Evolutionary conservation across 1,140 invertebrate genomes (phyloP), one percentile per base, ranked within the genome.

Genomic region (Belonocnema kinseyi): DNA sequence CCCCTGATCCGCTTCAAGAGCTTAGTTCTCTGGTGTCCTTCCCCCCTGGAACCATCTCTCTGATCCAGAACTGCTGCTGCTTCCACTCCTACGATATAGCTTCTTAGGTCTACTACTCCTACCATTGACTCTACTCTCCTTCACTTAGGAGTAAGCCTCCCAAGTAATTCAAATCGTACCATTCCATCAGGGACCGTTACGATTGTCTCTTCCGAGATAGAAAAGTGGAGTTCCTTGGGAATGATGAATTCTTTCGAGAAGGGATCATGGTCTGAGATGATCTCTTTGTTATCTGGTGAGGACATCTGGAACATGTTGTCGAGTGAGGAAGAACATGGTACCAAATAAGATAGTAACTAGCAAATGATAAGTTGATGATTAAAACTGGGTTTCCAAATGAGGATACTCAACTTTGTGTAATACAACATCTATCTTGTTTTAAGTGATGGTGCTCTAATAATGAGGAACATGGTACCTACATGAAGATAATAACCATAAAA

Each of bases 41-140:
- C 71, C 53, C 51, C 51, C 33, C 74, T 26, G 52, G 46, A 50
- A 17, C 16, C 61, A 51, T n/a, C 52, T 61, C 52, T 14, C 51
- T 33, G 73, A 40, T 46, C 14, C 61, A 46, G 21, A 46, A 33
- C 58, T 50, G 56, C 74, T 75, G 50, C 50, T 11, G 50, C 73
- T 74, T 77, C 58, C 61, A 66, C 61, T 66, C 61, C 61, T 66
- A 56, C 52, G 52, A 53, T 1, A 58, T 13, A 74, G 17, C 61
- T 26, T 61, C 17, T 40, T 77, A 54, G 33, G 40, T 11, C 7
- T 11, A 46, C 71, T 33, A 66, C 51, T 73, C 73, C 19, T 50
- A 56, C 79, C 50, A 58, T 70, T 13, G 13, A 66, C 33, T 66
- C 61, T 26, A 66, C 70, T 77, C 81, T 82, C 74, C 76, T 75